Conservation (phyloP, 1,140 invertebrate species). For the Megalopta genalis region DNA sequence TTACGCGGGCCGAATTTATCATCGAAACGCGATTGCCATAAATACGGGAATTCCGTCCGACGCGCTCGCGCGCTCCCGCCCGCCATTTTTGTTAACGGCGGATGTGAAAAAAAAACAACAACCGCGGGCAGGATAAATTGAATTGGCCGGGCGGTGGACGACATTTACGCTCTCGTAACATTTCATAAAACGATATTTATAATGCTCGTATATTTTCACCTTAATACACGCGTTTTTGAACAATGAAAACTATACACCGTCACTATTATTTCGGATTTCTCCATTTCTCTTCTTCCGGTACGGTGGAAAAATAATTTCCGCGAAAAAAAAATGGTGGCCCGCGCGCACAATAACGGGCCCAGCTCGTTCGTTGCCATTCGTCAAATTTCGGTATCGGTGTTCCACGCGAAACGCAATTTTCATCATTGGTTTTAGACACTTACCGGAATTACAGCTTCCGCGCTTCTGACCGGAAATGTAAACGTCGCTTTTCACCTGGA, state of each 20-base stretch:
- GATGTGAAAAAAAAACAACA: no score
- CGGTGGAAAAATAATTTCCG: no score
- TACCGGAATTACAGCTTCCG: neutral
- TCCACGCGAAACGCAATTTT: neutral
- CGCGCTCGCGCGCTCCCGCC: neutral
- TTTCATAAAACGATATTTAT: neutral
- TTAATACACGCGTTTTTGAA: neutral
- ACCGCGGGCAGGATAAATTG: neutral
- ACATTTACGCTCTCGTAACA: neutral
- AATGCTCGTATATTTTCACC: neutral
- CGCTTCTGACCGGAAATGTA: neutral
- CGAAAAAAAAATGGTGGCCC: neutral
- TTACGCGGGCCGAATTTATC: neutral
- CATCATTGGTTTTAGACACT: neutral
- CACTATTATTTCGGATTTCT: neutral
- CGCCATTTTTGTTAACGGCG: neutral
- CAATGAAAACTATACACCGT: neutral
- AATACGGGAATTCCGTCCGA: neutral
- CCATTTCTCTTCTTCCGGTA: neutral
- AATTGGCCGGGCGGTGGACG: neutral
- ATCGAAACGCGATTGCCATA: constrained; percentile 3
- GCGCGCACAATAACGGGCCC: neutral
- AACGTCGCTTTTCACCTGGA: neutral
- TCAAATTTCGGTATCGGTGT: neutral
- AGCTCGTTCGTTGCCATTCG: neutral